These are phyloP conservation scores for Clivina fossor DNA, from an alignment of 2,888 invertebrate genomes.

Conservation along the genomic window DNA sequence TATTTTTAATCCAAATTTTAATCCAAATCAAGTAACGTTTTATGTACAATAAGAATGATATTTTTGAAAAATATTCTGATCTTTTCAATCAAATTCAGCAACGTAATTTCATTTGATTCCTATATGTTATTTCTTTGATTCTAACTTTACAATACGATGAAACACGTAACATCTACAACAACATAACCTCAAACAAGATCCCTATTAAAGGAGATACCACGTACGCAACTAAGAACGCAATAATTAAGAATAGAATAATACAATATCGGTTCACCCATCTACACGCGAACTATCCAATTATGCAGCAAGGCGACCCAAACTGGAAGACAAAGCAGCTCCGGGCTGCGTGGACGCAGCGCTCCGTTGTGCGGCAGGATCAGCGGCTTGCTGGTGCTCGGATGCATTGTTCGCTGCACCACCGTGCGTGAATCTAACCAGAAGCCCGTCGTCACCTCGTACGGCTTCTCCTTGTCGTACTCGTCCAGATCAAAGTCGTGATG, in stretches of 20 bases:
- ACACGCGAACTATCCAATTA: constrained; percentile 37
- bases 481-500: constrained; percentile 37
- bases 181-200: neutral
- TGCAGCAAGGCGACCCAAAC: neutral
- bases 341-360: constrained; percentile 36
- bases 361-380: constrained; percentile 46
- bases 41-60: too few relatives aligned
- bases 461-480: constrained; percentile 46
- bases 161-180: neutral
- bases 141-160: neutral
- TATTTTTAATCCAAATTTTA: too few relatives aligned
- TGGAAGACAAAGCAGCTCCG: constrained; percentile 18
- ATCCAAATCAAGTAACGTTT: too few relatives aligned
- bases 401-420: constrained; percentile 44
- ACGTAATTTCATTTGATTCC: neutral
- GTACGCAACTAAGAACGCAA: too few relatives aligned
- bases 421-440: constrained; percentile 46
- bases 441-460: constrained; percentile 46
- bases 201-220: too few relatives aligned
- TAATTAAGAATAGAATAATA: too few relatives aligned
- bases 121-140: too few relatives aligned
- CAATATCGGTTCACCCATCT: neutral
- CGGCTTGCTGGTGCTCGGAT: constrained; percentile 46
- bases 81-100: neutral
- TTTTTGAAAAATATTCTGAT: neutral